Evolutionary conservation across 2,888 invertebrate species (phyloP).

Genomic region (Macropis europaea): DNA sequence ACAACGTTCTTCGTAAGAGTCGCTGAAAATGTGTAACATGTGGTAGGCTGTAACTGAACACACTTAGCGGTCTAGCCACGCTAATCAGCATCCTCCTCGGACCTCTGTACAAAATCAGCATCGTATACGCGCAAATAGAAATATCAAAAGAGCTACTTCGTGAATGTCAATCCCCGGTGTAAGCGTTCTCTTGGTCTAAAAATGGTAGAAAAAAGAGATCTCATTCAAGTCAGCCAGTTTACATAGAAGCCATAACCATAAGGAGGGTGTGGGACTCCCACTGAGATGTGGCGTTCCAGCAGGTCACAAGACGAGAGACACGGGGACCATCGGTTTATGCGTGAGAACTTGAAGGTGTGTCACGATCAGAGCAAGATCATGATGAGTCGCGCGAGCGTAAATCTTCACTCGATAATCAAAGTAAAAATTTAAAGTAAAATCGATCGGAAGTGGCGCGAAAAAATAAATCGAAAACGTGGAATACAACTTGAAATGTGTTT

Average conservation of each 20-base stretch:
- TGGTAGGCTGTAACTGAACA: constrained; percentile 28
- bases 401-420: too few relatives aligned
- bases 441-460: too few relatives aligned
- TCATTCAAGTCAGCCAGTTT: constrained; percentile 63
- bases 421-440: too few relatives aligned
- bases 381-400: constrained; percentile 14
- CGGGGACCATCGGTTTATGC: constrained; percentile 34
- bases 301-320: constrained; percentile 65
- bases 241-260: constrained; percentile 63
- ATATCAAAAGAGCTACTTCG: constrained; percentile 46
- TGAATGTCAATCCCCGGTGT: constrained; percentile 36
- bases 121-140: constrained; percentile 33
- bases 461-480: too few relatives aligned
- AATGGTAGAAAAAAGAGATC: constrained; percentile 51
- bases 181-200: constrained; percentile 57
- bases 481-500: not conserved
- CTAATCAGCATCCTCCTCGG: constrained; percentile 26
- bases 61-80: constrained; percentile 32
- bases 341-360: constrained; percentile 39
- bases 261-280: constrained; percentile 55
- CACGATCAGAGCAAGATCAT: constrained; percentile 31
- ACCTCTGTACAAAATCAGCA: constrained; percentile 15
- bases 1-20: constrained; percentile 28
- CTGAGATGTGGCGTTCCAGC: constrained; percentile 67
- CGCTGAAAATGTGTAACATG: constrained; percentile 21